Percentiles rank a stretch among this genome's conserved stretches.
These are phyloP conservation scores for Thripadectes ignobilis DNA, from an alignment of 2,797 vertebrate genomes.

Conservation along the genomic window DNA sequence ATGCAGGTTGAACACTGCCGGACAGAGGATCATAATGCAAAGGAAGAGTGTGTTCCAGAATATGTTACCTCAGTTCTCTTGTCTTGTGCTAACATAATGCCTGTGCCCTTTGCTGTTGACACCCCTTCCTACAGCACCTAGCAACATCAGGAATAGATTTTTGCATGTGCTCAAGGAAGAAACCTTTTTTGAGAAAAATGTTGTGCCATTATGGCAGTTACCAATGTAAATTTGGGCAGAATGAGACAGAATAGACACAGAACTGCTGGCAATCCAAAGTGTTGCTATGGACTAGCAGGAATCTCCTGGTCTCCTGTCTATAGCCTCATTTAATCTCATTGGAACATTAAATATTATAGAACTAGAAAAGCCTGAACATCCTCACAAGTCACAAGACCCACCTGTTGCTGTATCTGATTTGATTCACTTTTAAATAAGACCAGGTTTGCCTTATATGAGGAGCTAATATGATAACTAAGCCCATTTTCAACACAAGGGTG, in stretches of 20 bases:
- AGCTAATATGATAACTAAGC: conserved; percentile 73
- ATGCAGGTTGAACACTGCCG: neutral
- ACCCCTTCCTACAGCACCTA: neutral
- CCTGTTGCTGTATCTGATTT: conserved; percentile 28
- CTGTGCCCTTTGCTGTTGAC: neutral
- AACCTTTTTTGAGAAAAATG: neutral
- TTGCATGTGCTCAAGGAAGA: neutral
- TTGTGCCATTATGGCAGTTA: neutral
- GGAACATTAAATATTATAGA: neutral
- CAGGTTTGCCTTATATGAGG: conserved; percentile 67
- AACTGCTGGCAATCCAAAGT: neutral
- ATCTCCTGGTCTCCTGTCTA: neutral
- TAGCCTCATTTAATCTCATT: neutral
- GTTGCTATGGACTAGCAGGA: neutral
- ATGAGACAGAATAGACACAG: neutral
- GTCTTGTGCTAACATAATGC: neutral
- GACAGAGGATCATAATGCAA: neutral
- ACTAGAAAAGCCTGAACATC: neutral
- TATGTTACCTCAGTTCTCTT: neutral
- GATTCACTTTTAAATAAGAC: conserved; percentile 62
- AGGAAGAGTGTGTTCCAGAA: neutral
- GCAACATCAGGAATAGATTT: neutral
- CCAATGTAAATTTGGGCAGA: neutral
- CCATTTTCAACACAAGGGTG: conserved; percentile 68
- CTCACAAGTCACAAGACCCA: no score